Percentiles rank a stretch among this genome's conserved stretches.
Conservation (phyloP, 2,888 invertebrate species). For the Tricholauxania praeusta region DNA sequence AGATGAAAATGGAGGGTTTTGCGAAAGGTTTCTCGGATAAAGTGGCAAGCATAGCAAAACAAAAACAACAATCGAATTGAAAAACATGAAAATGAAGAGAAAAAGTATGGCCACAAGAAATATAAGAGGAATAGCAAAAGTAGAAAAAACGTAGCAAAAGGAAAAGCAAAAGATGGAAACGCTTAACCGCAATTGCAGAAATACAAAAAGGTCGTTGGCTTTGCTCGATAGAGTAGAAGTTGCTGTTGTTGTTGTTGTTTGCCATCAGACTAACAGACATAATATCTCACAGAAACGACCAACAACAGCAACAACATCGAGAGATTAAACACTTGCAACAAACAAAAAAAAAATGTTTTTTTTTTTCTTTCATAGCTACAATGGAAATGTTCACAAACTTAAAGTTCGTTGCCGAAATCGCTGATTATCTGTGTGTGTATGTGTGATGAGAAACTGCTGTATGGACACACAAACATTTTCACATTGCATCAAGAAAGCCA, state of each 20-base stretch:
- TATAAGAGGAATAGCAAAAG: not conserved
- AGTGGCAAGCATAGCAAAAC: conserved; percentile 1
- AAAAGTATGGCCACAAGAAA: not conserved
- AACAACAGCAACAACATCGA: not conserved
- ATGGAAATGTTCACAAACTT: conserved; percentile 4
- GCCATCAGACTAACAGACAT: not conserved
- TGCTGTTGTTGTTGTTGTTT: too few species aligned
- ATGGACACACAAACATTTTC: not conserved
- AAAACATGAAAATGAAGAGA: not conserved
- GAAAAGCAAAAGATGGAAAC: conserved; percentile 10
- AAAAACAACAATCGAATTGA: conserved; percentile 3
- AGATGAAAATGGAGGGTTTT: not conserved
- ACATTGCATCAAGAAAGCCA: not conserved
- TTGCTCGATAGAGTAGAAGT: conserved; percentile 5
- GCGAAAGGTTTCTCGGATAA: not conserved
- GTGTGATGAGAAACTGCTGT: not conserved
- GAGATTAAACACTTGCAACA: conserved; percentile 4
- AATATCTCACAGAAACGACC: not conserved
- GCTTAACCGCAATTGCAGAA: conserved; percentile 39
- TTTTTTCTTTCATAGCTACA: not conserved
- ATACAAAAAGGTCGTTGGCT: conserved; percentile 36
- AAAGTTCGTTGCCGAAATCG: conserved; percentile 18
- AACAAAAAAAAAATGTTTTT: not conserved
- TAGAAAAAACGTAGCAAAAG: not conserved
- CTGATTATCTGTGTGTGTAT: not conserved